Percentiles rank a stretch among this genome's conserved stretches.
Evolutionary conservation across 2,888 invertebrate species (phyloP).

Genomic region (Tachina lurida): DNA sequence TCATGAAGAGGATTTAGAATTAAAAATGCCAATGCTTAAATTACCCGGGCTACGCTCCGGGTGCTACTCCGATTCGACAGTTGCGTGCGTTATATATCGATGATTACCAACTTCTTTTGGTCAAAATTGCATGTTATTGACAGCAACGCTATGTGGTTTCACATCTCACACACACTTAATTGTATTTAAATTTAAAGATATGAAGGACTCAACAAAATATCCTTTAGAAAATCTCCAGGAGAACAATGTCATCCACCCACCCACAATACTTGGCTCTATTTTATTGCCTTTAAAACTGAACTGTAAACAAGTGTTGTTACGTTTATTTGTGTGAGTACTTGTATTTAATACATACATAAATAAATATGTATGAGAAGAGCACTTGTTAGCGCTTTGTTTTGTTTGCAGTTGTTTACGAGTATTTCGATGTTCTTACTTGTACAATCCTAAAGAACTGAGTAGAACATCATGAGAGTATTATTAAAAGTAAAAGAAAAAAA

Average conservation of each 20-base stretch:
- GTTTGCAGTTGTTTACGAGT: background rate
- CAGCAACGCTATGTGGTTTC: too few relatives aligned
- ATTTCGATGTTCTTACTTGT: background rate
- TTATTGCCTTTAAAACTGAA: slow-evolving; percentile 33
- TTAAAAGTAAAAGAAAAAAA: background rate
- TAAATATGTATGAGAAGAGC: background rate
- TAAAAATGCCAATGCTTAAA: too few relatives aligned
- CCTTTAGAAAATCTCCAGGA: background rate
- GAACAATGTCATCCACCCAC: background rate
- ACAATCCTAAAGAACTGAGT: background rate
- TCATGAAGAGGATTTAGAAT: too few relatives aligned
- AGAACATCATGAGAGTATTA: background rate
- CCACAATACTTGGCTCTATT: background rate
- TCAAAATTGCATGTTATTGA: too few relatives aligned
- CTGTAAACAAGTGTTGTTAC: slow-evolving; percentile 10
- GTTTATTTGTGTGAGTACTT: background rate
- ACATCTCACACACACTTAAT: too few relatives aligned
- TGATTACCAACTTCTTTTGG: too few relatives aligned
- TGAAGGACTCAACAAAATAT: too few relatives aligned
- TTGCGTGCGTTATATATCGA: too few relatives aligned
- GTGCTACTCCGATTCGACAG: too few relatives aligned
- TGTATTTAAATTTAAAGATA: too few relatives aligned
- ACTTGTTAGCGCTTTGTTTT: background rate
- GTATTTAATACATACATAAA: background rate
- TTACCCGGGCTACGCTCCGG: too few relatives aligned